Evolutionary conservation across 2,888 invertebrate genomes (phyloP).

Genomic region (Scaeva pyrastri): DNA sequence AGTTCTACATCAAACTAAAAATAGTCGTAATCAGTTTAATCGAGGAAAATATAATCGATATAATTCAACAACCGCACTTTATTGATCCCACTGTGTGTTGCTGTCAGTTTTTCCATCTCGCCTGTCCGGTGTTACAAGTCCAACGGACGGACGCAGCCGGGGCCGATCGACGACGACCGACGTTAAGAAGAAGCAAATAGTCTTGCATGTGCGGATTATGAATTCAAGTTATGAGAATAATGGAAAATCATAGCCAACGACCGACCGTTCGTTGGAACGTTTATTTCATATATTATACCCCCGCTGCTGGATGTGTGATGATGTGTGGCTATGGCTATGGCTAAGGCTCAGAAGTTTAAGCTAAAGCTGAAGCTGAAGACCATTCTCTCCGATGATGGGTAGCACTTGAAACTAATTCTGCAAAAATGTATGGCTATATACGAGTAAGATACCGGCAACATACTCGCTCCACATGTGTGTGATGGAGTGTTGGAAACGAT

Average conservation of each 20-base stretch:
- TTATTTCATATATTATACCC: conserved; percentile 74
- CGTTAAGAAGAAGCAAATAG: background rate
- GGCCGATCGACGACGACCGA: no score
- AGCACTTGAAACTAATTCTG: conserved; percentile 75
- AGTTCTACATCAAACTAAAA: no score
- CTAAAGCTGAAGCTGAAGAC: conserved; percentile 22
- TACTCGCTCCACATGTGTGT: conserved; percentile 47
- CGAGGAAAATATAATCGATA: background rate
- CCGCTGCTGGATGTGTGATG: conserved; percentile 46
- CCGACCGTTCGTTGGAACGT: conserved; percentile 61
- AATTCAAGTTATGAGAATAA: conserved; percentile 76
- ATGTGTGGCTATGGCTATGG: conserved; percentile 13
- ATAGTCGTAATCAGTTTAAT: no score
- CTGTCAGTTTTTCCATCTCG: background rate
- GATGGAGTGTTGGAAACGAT: conserved; percentile 50
- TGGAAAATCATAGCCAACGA: conserved; percentile 73
- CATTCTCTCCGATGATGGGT: conserved; percentile 61
- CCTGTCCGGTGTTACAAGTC: conserved; percentile 15
- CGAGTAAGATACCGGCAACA: conserved; percentile 18
- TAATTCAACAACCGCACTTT: background rate
- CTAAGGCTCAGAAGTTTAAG: background rate
- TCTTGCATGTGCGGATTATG: conserved; percentile 73
- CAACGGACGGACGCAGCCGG: background rate
- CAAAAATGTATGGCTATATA: conserved; percentile 65
- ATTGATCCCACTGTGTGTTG: conserved; percentile 8